Conservation (phyloP, 2,113 vertebrate species). For the Heterocephalus glaber region DNA sequence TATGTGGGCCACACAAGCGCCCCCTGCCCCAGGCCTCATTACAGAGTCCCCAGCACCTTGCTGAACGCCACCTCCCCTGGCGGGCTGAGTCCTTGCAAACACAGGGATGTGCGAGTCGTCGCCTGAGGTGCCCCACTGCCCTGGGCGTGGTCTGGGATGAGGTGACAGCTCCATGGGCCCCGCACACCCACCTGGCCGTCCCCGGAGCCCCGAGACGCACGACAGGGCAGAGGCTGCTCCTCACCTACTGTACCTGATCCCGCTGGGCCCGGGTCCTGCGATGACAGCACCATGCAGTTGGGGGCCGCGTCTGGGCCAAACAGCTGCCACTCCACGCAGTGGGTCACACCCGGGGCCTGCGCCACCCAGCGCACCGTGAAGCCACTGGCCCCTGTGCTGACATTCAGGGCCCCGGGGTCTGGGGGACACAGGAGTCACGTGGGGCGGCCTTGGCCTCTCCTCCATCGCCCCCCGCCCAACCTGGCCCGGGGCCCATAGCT, state of each 20-base stretch:
- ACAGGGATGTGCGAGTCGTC: neutral
- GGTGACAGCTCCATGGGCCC: neutral
- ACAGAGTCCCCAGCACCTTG: neutral
- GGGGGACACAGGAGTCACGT: accelerated
- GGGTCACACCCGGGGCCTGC: accelerated
- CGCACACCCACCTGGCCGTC: neutral
- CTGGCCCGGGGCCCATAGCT: too few relatives aligned
- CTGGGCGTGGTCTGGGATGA: neutral
- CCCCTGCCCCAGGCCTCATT: neutral
- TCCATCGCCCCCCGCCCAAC: neutral
- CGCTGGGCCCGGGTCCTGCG: accelerated
- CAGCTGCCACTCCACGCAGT: slow-evolving; percentile 78
- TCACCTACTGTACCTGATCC: neutral
- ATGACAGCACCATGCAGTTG: accelerated
- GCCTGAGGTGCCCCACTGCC: neutral
- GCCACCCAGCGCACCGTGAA: slow-evolving; percentile 42
- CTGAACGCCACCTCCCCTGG: neutral
- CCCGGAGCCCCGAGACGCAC: neutral
- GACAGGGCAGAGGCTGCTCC: too few relatives aligned
- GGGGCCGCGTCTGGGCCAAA: accelerated
- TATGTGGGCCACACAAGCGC: neutral
- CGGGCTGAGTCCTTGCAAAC: neutral
- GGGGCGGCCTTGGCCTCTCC: neutral
- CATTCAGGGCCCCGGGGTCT: slow-evolving; percentile 25
- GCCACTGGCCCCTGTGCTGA: accelerated